A percentile compares a stretch with the other conserved stretches of the same genome.
These are phyloP conservation scores for Patiria miniata DNA, from an alignment of 35 echinoderm and acorn worm genomes.

Conservation along the genomic window DNA sequence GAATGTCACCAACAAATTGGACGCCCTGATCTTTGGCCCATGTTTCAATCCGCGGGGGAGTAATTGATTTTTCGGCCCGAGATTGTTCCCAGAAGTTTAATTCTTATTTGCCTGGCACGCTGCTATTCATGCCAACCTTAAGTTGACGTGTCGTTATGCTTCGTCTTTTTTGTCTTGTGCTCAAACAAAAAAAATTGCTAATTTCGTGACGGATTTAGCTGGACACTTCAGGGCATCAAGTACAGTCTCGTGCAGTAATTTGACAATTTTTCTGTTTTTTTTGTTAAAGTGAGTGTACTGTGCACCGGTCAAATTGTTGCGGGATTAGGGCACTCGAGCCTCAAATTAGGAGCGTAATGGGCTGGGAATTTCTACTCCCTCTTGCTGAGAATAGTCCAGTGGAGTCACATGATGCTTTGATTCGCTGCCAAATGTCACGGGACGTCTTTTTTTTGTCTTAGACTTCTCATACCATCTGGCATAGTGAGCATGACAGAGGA, in stretches of 20 bases:
- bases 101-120: neutral
- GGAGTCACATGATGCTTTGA: no score
- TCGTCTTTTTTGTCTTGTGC: no score
- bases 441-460: no score
- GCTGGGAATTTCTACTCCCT: neutral
- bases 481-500: no score
- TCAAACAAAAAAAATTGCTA: neutral
- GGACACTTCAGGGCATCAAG: neutral
- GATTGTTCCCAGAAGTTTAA: slow-evolving; percentile 30
- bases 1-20: slow-evolving; percentile 18
- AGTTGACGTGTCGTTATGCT: no score
- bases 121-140: neutral
- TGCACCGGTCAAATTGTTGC: neutral
- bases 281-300: neutral
- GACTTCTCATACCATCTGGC: no score
- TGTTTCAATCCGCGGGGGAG: neutral
- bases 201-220: neutral
- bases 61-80: neutral
- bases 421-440: no score
- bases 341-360: slow-evolving; percentile 12
- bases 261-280: neutral
- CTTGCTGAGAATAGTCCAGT: no score
- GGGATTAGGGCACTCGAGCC: neutral
- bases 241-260: neutral
- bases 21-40: neutral